Evolutionary conservation across 2,797 vertebrate genomes (phyloP).

Genomic region (Phalloptychus januarius): DNA sequence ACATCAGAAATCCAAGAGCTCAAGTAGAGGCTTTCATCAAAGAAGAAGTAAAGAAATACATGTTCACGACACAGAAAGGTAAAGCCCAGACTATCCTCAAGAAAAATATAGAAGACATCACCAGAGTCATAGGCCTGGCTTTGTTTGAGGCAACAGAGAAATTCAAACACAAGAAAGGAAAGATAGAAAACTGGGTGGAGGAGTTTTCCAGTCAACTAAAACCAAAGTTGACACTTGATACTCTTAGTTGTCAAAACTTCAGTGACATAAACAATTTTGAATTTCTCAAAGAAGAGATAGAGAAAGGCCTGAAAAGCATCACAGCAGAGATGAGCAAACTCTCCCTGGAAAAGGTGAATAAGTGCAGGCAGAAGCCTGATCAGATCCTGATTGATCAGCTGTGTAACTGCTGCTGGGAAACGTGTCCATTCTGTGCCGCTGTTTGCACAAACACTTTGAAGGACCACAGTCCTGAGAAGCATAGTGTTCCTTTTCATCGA

Average conservation of each 20-base stretch:
- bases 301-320: constrained; percentile 8
- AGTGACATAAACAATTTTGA: constrained; percentile 33
- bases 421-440: constrained; percentile 66
- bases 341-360: constrained; percentile 29
- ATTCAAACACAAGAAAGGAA: constrained; percentile 35
- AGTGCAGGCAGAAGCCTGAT: constrained; percentile 41
- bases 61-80: not conserved
- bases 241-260: constrained; percentile 36
- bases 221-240: constrained; percentile 58
- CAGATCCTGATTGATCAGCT: constrained; percentile 69
- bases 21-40: constrained; percentile 44
- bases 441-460: constrained; percentile 63
- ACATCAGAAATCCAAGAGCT: constrained; percentile 21
- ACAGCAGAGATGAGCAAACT: constrained; percentile 7
- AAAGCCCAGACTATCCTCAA: constrained; percentile 43
- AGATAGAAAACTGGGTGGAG: constrained; percentile 65
- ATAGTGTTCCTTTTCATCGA: constrained; percentile 64
- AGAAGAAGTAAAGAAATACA: constrained; percentile 41
- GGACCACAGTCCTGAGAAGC: constrained; percentile 49
- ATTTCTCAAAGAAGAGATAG: constrained; percentile 40
- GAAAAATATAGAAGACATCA: constrained; percentile 31
- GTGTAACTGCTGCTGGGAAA: constrained; percentile 70
- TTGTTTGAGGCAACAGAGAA: constrained; percentile 51
- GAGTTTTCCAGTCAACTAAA: constrained; percentile 58
- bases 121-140: constrained; percentile 41